Evolutionary conservation across 2,888 invertebrate species (phyloP), one percentile per base, ranked within the genome.

Genomic region (Melitaea athalia): DNA sequence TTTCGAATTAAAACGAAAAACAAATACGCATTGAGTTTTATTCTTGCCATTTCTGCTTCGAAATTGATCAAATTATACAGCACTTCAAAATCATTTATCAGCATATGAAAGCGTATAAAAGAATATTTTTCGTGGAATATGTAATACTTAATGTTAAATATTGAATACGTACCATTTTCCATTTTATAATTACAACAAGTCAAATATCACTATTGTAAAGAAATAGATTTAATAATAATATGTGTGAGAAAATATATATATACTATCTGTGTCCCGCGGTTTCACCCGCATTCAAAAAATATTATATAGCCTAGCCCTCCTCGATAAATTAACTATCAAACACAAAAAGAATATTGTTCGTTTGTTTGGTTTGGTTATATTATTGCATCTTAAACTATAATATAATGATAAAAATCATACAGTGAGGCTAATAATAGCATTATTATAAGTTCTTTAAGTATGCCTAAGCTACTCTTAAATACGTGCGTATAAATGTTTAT

Each of bases 401-500:
- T 33, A 33, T 33, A 33, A 33, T 33, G 3, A 47, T 47, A 4
- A 14, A 14, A 47, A n/a, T 47, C 14, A 47, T 49, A 14, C 3
- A 49, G 47, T 49, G n/a, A 49, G n/a, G 47, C 5, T n/a, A 49
- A 49, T 38, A 38, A 17, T 10, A 50, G 50, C 10, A 50, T 50
- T 3, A 10, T n/a, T 7, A 55, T 7, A 64, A 57, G 43, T 45
- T 53, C 47, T 57, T 64, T 31, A 61, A 38, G 45, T 60, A 53
- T 55, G 43, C 45, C 59, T 33, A 43, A 61, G 14, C 64, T 64
- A 55, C 57, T 57, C 38, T 14, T 57, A 60, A 63, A 42, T 60
- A 62, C 63, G 24, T 67, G 47, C 60, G 45, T 70, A 67, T 67
- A 61, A 49, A 42, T 63, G 50, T 64, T 62, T 64, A 70, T 70